A percentile compares a stretch with the other conserved stretches of the same genome.
phyloP scores from a whole-genome alignment of 2,113 vertebrate species.

The Bettongia penicillata region DNA sequence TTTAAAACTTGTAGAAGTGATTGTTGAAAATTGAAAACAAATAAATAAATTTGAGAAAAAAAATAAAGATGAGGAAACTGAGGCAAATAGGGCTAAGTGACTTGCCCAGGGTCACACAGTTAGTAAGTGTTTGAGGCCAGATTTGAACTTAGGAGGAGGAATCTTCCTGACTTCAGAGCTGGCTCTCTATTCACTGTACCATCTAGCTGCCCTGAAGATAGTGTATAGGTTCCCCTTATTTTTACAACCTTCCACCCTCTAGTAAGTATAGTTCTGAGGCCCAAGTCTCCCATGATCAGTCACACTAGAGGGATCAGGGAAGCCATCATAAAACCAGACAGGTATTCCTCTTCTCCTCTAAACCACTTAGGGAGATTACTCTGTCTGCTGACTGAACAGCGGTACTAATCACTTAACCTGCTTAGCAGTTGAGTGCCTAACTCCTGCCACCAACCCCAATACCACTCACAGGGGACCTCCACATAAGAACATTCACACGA shows the following conservation, averaged over 20 bases:
- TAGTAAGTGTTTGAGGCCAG: not conserved
- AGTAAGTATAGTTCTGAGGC: not conserved
- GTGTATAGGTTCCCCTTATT: not conserved
- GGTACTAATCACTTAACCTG: slow-evolving; percentile 85
- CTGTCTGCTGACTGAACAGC: slow-evolving; percentile 86
- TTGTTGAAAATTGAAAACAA: too few species aligned
- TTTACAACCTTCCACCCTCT: not conserved
- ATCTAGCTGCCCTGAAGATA: not conserved
- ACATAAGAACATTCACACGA: not conserved
- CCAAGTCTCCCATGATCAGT: not conserved
- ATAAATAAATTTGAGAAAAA: too few species aligned
- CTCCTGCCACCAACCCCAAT: slow-evolving; percentile 4
- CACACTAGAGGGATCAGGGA: not conserved
- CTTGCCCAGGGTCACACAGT: not conserved
- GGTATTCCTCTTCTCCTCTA: slow-evolving; percentile 50
- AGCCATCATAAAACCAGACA: not conserved
- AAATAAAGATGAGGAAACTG: not conserved
- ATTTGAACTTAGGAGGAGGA: not conserved
- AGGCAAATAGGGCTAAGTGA: not conserved
- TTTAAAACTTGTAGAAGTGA: too few species aligned
- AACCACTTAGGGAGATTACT: slow-evolving; percentile 87
- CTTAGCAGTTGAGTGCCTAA: slow-evolving; percentile 80
- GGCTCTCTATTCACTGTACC: not conserved
- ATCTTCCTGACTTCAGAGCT: not conserved
- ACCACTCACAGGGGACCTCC: not conserved